These are phyloP conservation scores for Pseudomyrmex concolor DNA, from an alignment of 1,140 invertebrate species.

Conservation along the genomic window DNA sequence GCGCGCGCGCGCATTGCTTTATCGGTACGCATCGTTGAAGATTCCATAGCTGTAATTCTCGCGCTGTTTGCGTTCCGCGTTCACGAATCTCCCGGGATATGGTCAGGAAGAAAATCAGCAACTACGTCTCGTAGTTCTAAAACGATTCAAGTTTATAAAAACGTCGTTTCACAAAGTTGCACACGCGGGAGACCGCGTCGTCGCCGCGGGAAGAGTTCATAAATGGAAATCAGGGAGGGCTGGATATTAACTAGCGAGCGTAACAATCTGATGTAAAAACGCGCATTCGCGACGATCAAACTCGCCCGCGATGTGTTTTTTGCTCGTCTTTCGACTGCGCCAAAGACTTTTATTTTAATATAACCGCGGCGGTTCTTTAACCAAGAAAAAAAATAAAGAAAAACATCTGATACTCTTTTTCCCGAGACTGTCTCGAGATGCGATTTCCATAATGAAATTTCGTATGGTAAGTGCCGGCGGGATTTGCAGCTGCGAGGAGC, in stretches of 20 bases:
- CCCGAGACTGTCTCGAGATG: conserved; percentile 12
- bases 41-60: conserved; percentile 62
- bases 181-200: neutral
- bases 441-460: conserved; percentile 57
- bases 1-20: conserved; percentile 55
- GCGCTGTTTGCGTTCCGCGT: conserved; percentile 4
- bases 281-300: conserved; percentile 37
- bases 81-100: conserved; percentile 17
- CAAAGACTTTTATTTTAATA: conserved; percentile 33
- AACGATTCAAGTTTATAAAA: neutral
- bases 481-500: conserved; percentile 6
- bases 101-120: neutral
- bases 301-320: neutral
- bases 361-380: neutral
- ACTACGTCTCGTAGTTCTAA: neutral
- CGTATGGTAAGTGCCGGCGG: conserved; percentile 35
- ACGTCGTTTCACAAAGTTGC: neutral
- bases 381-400: conserved; percentile 17
- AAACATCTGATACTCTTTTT: conserved; percentile 40
- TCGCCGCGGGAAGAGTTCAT: conserved; percentile 2
- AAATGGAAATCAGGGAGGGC: conserved; percentile 8
- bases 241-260: conserved; percentile 29
- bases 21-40: conserved; percentile 57
- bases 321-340: conserved; percentile 7
- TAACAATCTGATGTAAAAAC: neutral